Percentiles rank a stretch among this genome's conserved stretches.
phyloP scores from a whole-genome alignment of 1,140 invertebrate genomes.

The Drosophila repleta region DNA sequence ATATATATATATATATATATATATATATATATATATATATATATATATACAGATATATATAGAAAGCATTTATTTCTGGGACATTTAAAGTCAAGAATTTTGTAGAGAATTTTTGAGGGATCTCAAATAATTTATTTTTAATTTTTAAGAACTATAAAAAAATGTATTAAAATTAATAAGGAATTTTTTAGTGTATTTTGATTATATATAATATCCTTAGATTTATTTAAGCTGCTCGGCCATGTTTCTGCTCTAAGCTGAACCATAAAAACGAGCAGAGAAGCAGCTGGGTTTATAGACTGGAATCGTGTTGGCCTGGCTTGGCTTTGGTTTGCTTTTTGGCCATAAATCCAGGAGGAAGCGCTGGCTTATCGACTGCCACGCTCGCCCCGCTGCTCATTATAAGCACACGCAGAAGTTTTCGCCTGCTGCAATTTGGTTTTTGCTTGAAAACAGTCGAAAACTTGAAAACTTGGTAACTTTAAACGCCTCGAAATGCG shows the following conservation, averaged over 20 bases:
- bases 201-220: background rate
- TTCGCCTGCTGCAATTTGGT: conserved; percentile 38
- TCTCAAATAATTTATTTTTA: too few species aligned
- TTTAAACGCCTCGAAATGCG: conserved; percentile 51
- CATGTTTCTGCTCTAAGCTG: background rate
- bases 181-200: background rate
- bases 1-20: too few species aligned
- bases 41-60: too few species aligned
- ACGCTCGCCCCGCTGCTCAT: conserved; percentile 23
- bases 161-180: too few species aligned
- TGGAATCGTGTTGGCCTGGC: conserved; percentile 10
- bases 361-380: conserved; percentile 46
- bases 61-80: conserved; percentile 15
- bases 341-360: conserved; percentile 39
- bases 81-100: conserved; percentile 18
- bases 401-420: conserved; percentile 39
- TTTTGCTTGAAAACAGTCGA: conserved; percentile 48
- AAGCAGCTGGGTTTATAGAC: conserved; percentile 20
- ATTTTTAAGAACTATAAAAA: too few species aligned
- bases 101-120: too few species aligned
- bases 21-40: too few species aligned
- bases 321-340: conserved; percentile 1
- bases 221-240: background rate
- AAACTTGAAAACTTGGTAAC: conserved; percentile 10
- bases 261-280: conserved; percentile 13